Base-by-base conservation (phyloP, 2,888 invertebrate species). In the Venustoraphidia nigricollis region DNA sequence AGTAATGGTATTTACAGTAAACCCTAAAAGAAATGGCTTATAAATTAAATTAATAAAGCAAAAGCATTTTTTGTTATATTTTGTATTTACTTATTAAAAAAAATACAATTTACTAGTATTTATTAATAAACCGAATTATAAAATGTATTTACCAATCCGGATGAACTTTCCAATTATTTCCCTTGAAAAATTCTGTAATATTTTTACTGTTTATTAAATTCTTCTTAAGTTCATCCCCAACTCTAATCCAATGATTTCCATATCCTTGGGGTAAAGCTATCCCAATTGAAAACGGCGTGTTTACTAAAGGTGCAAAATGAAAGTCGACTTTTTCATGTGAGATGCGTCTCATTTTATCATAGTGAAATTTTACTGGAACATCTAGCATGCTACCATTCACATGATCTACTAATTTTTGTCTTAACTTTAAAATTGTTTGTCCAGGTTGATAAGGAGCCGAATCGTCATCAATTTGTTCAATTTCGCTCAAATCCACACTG, bases 401-500 rank as follows among this genome's bases (percentile, higher is more conserved):
- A 38, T 83, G 81, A 45, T 81, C 74, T 3, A 91, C 86, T 66
- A 93, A 72, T 43, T 75, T 74, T 51, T 74, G 65, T n/a, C 92
- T 72, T 42, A 88, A 69, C 51, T 63, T 51, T 48, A 68, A 62
- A 48, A 84, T 74, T 50, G 72, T 65, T 0, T 73, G 68, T 3
- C 77, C 76, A 0, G 81, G 72, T 54, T 76, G 76, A 48, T 90
- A 73, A 0, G 84, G 78, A 0, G 71, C 75, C 3, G 78, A 77
- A 53, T 77, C 76, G 54, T 74, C 72, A 57, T 86, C 83, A 27
- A 87, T 75, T 54, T 94, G 83, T 64, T 97, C 96, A 8, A 97
- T 86, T 69, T 97, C 96, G 2, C 88, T 83, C 50, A 98, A 75
- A 67, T 97, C 97, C 36, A 97, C 85, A 64, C 94, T 95, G 67